Conservation (phyloP, 2,888 invertebrate species). For the Monopis laevigella region DNA sequence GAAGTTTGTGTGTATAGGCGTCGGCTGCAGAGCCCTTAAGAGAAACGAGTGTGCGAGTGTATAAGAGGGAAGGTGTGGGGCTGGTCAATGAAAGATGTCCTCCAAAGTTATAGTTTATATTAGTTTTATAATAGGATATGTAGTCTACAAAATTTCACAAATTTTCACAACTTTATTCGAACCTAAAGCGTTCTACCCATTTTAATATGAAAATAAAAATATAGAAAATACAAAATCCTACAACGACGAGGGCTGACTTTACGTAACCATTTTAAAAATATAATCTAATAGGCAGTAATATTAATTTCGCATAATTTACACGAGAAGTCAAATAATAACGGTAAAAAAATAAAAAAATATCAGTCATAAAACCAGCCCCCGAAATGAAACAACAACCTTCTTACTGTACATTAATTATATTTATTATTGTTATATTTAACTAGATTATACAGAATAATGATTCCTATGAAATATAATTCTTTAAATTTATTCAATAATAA, state of each 20-base stretch:
- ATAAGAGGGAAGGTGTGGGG: not conserved
- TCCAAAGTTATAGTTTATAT: slow-evolving; percentile 69
- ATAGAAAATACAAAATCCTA: slow-evolving; percentile 57
- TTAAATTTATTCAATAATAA: slow-evolving; percentile 67
- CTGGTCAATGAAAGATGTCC: slow-evolving; percentile 12
- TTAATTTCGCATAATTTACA: slow-evolving; percentile 53
- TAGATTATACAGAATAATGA: slow-evolving; percentile 70
- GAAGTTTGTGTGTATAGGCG: too few species aligned
- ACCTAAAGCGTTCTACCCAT: slow-evolving; percentile 67
- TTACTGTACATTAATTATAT: slow-evolving; percentile 50
- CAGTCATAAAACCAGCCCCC: slow-evolving; percentile 60
- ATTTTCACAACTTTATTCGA: slow-evolving; percentile 68
- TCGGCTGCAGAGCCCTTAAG: not conserved
- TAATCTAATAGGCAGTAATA: slow-evolving; percentile 64
- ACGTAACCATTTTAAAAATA: slow-evolving; percentile 64
- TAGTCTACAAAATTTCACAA: slow-evolving; percentile 69
- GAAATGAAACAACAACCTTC: slow-evolving; percentile 39
- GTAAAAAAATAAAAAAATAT: slow-evolving; percentile 69
- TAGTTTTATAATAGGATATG: slow-evolving; percentile 69
- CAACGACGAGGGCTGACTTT: slow-evolving; percentile 55
- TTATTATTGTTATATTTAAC: slow-evolving; percentile 66
- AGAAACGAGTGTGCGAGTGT: too few species aligned
- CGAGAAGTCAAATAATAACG: slow-evolving; percentile 63
- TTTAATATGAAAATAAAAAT: slow-evolving; percentile 67
- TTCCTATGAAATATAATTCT: slow-evolving; percentile 70